phyloP scores from a whole-genome alignment of 2,797 vertebrate species.

The Petrocephalus sullivani region DNA sequence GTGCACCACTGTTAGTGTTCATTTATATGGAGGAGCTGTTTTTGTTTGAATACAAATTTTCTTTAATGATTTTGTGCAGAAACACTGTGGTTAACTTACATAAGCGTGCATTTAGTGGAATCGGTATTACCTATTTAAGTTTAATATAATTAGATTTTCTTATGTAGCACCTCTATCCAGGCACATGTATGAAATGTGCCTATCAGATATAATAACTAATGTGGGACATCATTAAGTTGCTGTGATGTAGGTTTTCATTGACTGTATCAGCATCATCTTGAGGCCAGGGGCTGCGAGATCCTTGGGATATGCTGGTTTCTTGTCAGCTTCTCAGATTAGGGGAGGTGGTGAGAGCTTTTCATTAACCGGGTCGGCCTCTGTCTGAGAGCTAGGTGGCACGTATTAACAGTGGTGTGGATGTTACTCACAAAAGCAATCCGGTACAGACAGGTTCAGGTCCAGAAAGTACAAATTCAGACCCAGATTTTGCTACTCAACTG shows the following conservation, averaged over 20 bases:
- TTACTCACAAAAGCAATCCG: too few species aligned
- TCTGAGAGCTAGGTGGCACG: not conserved
- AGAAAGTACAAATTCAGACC: too few species aligned
- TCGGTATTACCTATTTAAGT: not conserved
- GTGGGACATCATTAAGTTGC: not conserved
- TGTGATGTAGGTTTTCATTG: not conserved
- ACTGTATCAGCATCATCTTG: not conserved
- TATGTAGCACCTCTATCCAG: not conserved
- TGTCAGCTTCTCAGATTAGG: not conserved
- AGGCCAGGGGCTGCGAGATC: not conserved
- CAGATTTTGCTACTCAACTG: too few species aligned
- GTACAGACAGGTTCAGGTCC: too few species aligned
- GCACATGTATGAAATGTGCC: not conserved
- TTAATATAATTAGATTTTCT: not conserved
- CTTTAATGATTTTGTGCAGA: not conserved
- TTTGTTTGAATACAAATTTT: not conserved
- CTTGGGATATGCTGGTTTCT: not conserved
- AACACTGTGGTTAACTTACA: not conserved
- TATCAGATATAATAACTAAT: not conserved
- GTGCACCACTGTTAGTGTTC: not conserved
- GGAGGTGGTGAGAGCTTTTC: not conserved
- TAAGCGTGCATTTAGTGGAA: not conserved
- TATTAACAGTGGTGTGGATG: not conserved
- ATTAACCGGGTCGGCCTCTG: not conserved
- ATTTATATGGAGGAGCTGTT: not conserved